These are phyloP conservation scores for Heteromormyrus szaboi DNA, from an alignment of 2,797 vertebrate genomes.

Conservation along the genomic window DNA sequence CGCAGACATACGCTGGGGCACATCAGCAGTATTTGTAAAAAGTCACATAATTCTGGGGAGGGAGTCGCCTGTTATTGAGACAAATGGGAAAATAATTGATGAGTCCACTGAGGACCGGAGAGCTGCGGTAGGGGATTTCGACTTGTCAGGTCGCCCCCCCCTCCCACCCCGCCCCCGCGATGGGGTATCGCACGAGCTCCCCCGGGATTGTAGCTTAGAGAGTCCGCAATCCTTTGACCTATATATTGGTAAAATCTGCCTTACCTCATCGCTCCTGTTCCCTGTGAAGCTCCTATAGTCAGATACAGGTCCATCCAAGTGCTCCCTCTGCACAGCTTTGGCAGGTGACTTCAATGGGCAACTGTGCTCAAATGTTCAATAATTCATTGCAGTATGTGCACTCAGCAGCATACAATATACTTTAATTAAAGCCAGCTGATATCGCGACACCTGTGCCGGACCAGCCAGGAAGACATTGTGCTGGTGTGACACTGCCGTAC, in stretches of 20 bases:
- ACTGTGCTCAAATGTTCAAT: conserved; percentile 51
- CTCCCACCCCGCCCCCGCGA: neutral
- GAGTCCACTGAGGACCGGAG: conserved; percentile 75
- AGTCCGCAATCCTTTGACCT: conserved; percentile 33
- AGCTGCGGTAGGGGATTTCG: conserved; percentile 38
- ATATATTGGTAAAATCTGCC: conserved; percentile 55
- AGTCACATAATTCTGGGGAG: conserved; percentile 59
- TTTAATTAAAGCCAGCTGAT: neutral
- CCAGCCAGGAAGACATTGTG: neutral
- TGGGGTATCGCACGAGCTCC: neutral
- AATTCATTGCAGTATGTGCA: conserved; percentile 23
- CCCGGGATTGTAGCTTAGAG: neutral
- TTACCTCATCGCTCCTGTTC: conserved; percentile 55
- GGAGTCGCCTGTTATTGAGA: conserved; percentile 64
- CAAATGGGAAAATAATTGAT: conserved; percentile 70
- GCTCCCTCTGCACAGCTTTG: conserved; percentile 46
- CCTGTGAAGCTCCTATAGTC: conserved; percentile 36
- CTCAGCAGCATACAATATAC: neutral
- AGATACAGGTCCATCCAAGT: conserved; percentile 51
- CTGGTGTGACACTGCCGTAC: neutral
- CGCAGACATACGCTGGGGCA: conserved; percentile 47
- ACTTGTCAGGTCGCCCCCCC: conserved; percentile 21
- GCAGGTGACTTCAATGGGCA: conserved; percentile 50
- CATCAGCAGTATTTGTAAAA: conserved; percentile 77
- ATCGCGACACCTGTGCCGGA: neutral